These are phyloP conservation scores for Varanus komodoensis DNA, from an alignment of 2,113 vertebrate species.

Conservation along the genomic window DNA sequence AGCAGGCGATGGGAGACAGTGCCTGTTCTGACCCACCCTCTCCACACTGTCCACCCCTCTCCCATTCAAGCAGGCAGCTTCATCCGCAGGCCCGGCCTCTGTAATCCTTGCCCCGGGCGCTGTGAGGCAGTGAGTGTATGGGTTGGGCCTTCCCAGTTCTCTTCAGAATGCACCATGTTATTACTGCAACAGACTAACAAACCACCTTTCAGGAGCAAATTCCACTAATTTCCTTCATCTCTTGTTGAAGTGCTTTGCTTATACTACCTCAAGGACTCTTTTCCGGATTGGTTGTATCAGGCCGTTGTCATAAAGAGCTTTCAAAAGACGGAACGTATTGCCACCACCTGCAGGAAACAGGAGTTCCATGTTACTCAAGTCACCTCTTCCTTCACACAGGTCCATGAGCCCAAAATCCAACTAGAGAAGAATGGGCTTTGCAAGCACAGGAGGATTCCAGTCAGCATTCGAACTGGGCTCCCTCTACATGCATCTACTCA, in stretches of 20 bases:
- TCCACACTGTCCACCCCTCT: neutral
- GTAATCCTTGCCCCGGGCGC: neutral
- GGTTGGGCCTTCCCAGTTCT: neutral
- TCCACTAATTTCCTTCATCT: neutral
- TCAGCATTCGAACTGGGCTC: too few species aligned
- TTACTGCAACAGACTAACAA: neutral
- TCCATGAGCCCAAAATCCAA: neutral
- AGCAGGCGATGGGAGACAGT: neutral
- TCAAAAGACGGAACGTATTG: conserved; percentile 91
- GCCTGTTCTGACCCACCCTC: neutral
- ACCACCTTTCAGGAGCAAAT: neutral
- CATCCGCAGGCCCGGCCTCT: neutral
- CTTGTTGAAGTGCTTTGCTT: neutral
- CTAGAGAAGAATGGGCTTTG: neutral
- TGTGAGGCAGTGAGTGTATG: neutral
- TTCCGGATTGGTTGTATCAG: conserved; percentile 84
- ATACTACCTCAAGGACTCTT: conserved; percentile 83
- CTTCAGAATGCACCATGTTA: neutral
- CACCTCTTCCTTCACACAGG: conserved; percentile 17
- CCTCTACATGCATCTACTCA: neutral
- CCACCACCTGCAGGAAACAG: conserved; percentile 82
- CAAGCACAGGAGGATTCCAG: neutral
- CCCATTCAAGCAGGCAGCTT: neutral
- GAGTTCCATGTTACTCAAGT: conserved; percentile 29
- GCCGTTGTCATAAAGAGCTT: conserved; percentile 86